A percentile compares a stretch with the other conserved stretches of the same genome.
phyloP scores from a whole-genome alignment of 37 sponge, comb jelly and placozoan species.

The Lycopodina hypogea region DNA sequence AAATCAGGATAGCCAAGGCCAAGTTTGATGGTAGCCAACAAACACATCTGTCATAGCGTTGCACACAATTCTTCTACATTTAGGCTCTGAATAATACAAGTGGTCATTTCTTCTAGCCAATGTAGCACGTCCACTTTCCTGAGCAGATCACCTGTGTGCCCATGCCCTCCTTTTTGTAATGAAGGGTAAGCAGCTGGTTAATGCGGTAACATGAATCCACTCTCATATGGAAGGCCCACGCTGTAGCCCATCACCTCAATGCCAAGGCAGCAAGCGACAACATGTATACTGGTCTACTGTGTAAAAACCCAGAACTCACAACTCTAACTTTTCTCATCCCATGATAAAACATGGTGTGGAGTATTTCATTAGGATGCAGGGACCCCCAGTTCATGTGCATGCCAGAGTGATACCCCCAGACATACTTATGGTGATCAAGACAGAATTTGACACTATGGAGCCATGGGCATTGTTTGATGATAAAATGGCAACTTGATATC shows the following conservation, averaged over 20 bases:
- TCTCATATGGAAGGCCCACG: not conserved
- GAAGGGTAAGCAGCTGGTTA: not conserved
- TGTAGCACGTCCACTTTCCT: not conserved
- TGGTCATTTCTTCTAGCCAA: conserved; percentile 49
- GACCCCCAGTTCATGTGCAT: conserved; percentile 31
- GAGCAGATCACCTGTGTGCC: no score
- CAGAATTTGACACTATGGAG: conserved; percentile 40
- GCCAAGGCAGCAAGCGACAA: not conserved
- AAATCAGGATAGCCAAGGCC: not conserved
- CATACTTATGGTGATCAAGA: conserved; percentile 2
- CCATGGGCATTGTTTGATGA: no score
- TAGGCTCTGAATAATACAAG: no score
- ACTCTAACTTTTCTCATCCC: conserved; percentile 10
- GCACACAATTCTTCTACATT: no score
- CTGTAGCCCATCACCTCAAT: no score
- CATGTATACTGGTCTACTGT: conserved; percentile 2
- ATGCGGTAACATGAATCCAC: not conserved
- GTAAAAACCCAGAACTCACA: conserved; percentile 28
- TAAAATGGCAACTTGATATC: no score
- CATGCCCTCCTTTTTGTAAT: conserved; percentile 23
- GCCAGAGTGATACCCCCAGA: conserved; percentile 36
- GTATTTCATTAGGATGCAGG: conserved; percentile 37
- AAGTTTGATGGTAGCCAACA: conserved; percentile 15
- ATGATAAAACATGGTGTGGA: conserved; percentile 21
- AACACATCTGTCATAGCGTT: not conserved